Base-by-base conservation (phyloP, 2,113 vertebrate genomes). In the Nerophis ophidion region DNA sequence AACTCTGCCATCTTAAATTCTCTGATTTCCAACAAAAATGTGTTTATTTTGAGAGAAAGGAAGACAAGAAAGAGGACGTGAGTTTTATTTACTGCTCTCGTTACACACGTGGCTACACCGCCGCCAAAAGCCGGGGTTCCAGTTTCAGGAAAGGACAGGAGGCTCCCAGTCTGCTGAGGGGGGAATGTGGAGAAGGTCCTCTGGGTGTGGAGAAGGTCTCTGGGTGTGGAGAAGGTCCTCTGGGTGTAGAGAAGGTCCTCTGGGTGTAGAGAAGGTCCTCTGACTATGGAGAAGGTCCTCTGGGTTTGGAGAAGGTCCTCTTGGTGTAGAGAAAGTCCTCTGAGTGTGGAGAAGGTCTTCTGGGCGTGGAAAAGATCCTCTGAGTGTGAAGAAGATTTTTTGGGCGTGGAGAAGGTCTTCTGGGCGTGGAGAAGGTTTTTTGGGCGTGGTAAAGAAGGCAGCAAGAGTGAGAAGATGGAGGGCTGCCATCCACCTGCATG, bases 401-500 rank as follows among this genome's bases (percentile, higher is more conserved):
- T 40, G 19, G 3, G 19, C 19, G 19, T 26, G 19, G 19, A 2
- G 19, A 26, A 26, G 3, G 35, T 55, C 66, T 11, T 57, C 52
- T 40, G 19, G 19, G 19, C 19, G 19, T 26, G 19, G 19, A 26
- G 19, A 26, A 26, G 19, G 19, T 26, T 26, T 26, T 26, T 3
- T 26, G 19, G 19, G 19, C 19, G 19, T 3, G 1, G 19, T 26
- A 60, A 50, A 63, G 68, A 62, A 60, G 38, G 50, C 61, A 66
- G 68, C 58, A 57, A 60, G 11, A 54, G 33, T 33, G 19, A 16
- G 57, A 49, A 68, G 38, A 47, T 33, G 36, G 44, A 33, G 48
- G 59, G 15, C 75, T 76, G 71, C 61, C 75, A 61, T 64, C 78
- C 77, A 85, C 70, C 75, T 77, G 71, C 71, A 65, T 68, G 82